Evolutionary conservation across 2,888 invertebrate species (phyloP).

Genomic region (Drosophila robusta): DNA sequence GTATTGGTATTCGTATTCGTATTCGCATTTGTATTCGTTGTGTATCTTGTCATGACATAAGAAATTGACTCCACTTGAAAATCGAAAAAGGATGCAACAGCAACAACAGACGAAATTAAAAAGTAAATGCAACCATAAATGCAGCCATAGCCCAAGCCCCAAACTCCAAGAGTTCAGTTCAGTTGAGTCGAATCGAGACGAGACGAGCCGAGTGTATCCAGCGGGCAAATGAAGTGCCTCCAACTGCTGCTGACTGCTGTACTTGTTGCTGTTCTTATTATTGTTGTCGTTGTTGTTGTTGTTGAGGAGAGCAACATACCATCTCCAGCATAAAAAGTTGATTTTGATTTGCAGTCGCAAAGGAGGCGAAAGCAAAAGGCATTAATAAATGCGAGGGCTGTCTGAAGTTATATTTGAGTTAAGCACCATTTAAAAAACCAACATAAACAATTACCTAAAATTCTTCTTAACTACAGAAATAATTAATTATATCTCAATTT

Average conservation of each 20-base stretch:
- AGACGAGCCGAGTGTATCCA: constrained; percentile 42
- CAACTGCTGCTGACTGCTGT: constrained; percentile 48
- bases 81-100: constrained; percentile 74
- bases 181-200: constrained; percentile 22
- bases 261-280: constrained; percentile 5
- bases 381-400: constrained; percentile 51
- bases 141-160: constrained; percentile 45
- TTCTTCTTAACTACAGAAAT: background rate
- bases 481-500: background rate
- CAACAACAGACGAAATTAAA: constrained; percentile 71
- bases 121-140: constrained; percentile 79
- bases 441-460: background rate
- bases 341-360: constrained; percentile 66
- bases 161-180: constrained; percentile 36
- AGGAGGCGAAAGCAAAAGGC: constrained; percentile 28
- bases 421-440: background rate
- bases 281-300: constrained; percentile 6
- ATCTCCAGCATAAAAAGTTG: constrained; percentile 60
- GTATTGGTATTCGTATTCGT: constrained; percentile 33
- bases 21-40: constrained; percentile 50
- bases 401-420: background rate
- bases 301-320: constrained; percentile 26
- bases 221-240: constrained; percentile 66
- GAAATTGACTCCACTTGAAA: constrained; percentile 81
- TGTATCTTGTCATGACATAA: constrained; percentile 75